Evolutionary conservation across 2,797 vertebrate species (phyloP).

Genomic region (Sebastes steindachneri): DNA sequence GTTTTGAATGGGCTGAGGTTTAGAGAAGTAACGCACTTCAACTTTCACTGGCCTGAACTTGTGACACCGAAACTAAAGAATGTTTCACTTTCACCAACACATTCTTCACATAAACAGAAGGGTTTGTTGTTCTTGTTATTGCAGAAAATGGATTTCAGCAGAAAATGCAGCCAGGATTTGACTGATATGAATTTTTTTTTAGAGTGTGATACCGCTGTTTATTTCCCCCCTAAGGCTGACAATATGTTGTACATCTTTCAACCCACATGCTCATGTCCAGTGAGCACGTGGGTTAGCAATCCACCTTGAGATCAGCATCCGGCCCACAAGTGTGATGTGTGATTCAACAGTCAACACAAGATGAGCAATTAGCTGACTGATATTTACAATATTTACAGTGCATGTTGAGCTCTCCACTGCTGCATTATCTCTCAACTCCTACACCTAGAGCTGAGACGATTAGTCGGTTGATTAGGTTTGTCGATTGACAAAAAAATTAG

Average conservation of each 20-base stretch:
- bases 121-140: not conserved
- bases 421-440: not conserved
- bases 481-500: not conserved
- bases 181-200: not conserved
- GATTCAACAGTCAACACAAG: not conserved
- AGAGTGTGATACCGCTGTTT: not conserved
- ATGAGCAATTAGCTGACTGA: not conserved
- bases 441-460: not conserved
- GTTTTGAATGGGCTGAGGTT: not conserved
- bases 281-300: not conserved
- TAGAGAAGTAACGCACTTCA: not conserved
- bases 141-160: not conserved
- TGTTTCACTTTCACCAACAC: slow-evolving; percentile 26
- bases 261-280: no score
- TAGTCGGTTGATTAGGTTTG: not conserved
- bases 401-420: not conserved
- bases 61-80: slow-evolving; percentile 27
- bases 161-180: not conserved
- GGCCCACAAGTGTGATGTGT: not conserved
- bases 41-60: slow-evolving; percentile 40
- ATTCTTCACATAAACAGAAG: not conserved
- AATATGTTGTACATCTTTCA: not conserved
- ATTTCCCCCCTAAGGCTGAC: not conserved
- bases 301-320: not conserved
- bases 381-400: not conserved